A percentile compares a stretch with the other conserved stretches of the same genome.
phyloP scores from a whole-genome alignment of 1,140 invertebrate species.

The Drosophila parabipectinata region DNA sequence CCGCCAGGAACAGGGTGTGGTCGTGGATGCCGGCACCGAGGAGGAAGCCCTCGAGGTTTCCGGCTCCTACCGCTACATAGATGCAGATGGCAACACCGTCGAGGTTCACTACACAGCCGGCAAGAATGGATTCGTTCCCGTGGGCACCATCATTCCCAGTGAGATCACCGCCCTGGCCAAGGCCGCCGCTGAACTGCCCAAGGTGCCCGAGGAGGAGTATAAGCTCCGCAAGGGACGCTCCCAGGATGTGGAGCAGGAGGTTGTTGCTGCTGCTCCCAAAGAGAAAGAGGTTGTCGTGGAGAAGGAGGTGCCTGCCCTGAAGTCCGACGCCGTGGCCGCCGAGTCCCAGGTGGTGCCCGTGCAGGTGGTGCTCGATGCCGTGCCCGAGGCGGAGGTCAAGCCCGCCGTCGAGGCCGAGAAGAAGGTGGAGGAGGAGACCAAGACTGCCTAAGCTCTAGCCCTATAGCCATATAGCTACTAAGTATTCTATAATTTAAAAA shows the following conservation, averaged over 20 bases:
- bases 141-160: conserved; percentile 85
- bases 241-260: conserved; percentile 31
- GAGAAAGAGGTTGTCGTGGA: conserved; percentile 6
- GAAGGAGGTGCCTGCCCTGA: conserved; percentile 4
- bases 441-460: conserved; percentile 46
- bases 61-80: conserved; percentile 86
- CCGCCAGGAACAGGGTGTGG: conserved; percentile 57
- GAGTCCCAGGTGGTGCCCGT: conserved; percentile 54
- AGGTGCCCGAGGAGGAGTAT: conserved; percentile 52
- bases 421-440: conserved; percentile 30
- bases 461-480: conserved; percentile 3
- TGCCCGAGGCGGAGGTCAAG: conserved; percentile 32
- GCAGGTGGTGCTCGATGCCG: conserved; percentile 36
- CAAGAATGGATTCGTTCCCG: conserved; percentile 87
- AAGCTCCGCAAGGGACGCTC: conserved; percentile 58
- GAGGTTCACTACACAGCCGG: conserved; percentile 88
- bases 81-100: conserved; percentile 88
- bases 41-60: conserved; percentile 67
- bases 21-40: conserved; percentile 67
- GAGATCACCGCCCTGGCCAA: conserved; percentile 64
- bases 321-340: conserved; percentile 24
- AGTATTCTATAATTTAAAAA: conserved; percentile 54
- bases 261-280: neutral
- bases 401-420: conserved; percentile 26
- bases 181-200: conserved; percentile 65